Evolutionary conservation across 2,888 invertebrate species (phyloP).

Genomic region (Amphipoea oculea): DNA sequence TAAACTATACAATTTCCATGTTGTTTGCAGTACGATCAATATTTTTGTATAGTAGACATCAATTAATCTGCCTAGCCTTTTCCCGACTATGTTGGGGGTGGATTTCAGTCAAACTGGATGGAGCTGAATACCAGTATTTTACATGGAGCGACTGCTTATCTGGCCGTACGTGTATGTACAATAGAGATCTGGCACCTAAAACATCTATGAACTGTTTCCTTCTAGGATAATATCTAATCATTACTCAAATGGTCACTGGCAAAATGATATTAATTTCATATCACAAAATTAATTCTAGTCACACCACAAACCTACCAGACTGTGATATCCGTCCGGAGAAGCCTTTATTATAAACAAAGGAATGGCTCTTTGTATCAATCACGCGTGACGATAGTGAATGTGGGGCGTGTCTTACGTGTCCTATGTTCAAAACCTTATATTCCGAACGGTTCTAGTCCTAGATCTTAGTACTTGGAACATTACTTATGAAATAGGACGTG

Average conservation of each 20-base stretch:
- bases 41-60: not conserved
- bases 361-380: slow-evolving; percentile 12
- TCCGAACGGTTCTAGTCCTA: not conserved
- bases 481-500: not conserved
- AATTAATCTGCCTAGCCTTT: too few relatives aligned
- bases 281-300: not conserved
- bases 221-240: not conserved
- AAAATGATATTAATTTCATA: not conserved
- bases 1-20: not conserved
- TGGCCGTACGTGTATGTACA: not conserved
- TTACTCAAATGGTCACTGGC: not conserved
- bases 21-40: not conserved
- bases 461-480: not conserved
- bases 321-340: not conserved
- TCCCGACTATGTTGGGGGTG: too few relatives aligned
- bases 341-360: slow-evolving; percentile 23
- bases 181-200: not conserved
- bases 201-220: not conserved
- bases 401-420: not conserved
- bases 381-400: slow-evolving; percentile 12
- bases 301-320: not conserved
- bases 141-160: not conserved
- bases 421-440: slow-evolving; percentile 1
- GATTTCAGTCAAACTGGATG: too few relatives aligned
- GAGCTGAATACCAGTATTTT: too few relatives aligned